Base-by-base conservation (phyloP, 2,113 vertebrate species). In the Gasterosteus aculeatus region DNA sequence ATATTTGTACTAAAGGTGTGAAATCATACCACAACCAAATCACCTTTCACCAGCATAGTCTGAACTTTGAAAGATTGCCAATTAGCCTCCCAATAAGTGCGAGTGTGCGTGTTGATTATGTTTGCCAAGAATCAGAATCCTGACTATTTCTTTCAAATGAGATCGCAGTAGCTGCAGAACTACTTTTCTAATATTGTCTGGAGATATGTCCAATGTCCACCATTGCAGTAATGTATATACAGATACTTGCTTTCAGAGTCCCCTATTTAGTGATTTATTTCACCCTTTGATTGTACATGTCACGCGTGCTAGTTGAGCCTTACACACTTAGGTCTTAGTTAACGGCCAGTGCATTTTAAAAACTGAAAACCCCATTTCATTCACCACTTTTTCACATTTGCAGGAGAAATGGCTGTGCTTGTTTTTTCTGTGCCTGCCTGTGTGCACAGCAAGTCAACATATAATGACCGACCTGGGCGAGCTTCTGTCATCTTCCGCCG, bases 381-480 rank as follows among this genome's bases (percentile, higher is more conserved):
- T 5, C 38, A 33, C 3, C 42, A 47, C n/a, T 18, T 3, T 18
- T 38, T 42, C 9, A 62, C 14, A 49, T 51, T 58, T 77, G 22
- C 22, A 39, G 18, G 39, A 42, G 35, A 69, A 59, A 53, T 56
- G 46, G 61, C 65, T 80, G 38, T 85, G 65, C 58, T 44, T 72
- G 63, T 70, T 81, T 64, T 54, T 72, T 77, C 35, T 85, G 77
- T 81, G 80, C 71, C 61, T 88, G 75, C 72, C 60, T 88, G 75
- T 75, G 77, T 76, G 87, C 69, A 74, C 26, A 77, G 82, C 89
- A 86, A 89, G 84, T 91, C 90, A 90, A 84, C 89, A 87, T 75
- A 79, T 90, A 87, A 87, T 93, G 86, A 91, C 87, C 89, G 88
- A 90, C 86, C 87, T 88, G 76, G 72, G 88, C 87, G 69, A 61